Base-by-base conservation (phyloP, 2,888 invertebrate genomes). In the Amblyjoppa proteus region DNA sequence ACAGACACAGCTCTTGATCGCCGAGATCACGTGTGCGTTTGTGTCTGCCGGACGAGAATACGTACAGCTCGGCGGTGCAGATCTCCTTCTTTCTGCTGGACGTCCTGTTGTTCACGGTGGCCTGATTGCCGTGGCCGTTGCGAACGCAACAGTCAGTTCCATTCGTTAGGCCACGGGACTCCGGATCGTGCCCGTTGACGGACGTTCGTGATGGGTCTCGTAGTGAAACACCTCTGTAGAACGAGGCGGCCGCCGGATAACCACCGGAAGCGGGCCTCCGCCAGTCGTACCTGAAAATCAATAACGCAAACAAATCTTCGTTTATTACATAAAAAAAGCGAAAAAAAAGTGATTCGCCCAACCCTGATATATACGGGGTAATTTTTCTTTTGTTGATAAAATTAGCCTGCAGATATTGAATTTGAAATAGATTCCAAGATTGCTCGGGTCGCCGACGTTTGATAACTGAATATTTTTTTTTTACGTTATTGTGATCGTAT, bases 201-300 rank as follows among this genome's bases (percentile, higher is more conserved):
- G 90, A 85, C 53, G 87, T 84, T 31, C 88, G 81, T 6, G 87
- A 81, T 3, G 90, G 84, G 58, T 88, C 90, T 77, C 90, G 87
- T 6, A 91, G 84, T 6, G 91, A 89, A 9, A 90, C 87, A 2
- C 92, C 91, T 70, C 91, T 89, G 83, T 92, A 92, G 82, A 92
- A 91, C 9, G 92, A 90, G 6, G 90, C 83, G 2, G 89, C 83
- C 3, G 88, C 86, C n/a, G 90, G 88, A 68, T 86, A 90, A 56
- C 83, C 87, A 41, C 89, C 87, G 20, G 88, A 89, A 31, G 88
- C 86, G 25, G 91, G 88, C 61, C 90, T 87, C 66, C 89, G 89
- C 91, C 91, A 92, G 75, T 92, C 91, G 83, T 91, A 91, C 76
- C 92, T 92, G 69, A 7, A 28, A 61, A 13, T 25, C 70, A 38